Conservation (phyloP, 2,888 invertebrate species). For the Panorpa germanica region DNA sequence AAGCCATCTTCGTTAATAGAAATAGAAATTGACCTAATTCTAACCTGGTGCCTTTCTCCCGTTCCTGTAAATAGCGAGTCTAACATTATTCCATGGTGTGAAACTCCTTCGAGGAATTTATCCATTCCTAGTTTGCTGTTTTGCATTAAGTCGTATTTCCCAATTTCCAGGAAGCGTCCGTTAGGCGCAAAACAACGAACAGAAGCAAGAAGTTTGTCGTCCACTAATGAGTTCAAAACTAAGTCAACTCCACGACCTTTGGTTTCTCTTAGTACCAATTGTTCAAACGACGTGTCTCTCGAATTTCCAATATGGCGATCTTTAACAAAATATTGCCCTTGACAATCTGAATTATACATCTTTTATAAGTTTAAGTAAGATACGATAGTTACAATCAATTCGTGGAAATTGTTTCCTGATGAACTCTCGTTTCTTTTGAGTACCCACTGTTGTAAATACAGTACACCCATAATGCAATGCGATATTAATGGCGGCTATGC, state of each 20-base stretch:
- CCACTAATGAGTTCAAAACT: conserved; percentile 71
- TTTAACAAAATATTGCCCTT: no score
- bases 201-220: conserved; percentile 68
- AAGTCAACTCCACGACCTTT: conserved; percentile 67
- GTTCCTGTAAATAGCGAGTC: conserved; percentile 62
- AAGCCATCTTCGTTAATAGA: no score
- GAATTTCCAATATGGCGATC: conserved; percentile 57
- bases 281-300: conserved; percentile 61
- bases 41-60: no score
- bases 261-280: conserved; percentile 53
- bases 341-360: no score
- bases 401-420: conserved; percentile 63
- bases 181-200: conserved; percentile 69
- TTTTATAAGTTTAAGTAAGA: no score
- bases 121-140: conserved; percentile 79
- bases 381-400: no score
- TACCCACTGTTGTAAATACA: conserved; percentile 74
- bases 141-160: conserved; percentile 79
- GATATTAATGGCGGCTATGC: conserved; percentile 81
- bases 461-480: conserved; percentile 69
- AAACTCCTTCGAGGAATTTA: conserved; percentile 72
- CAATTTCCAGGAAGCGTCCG: conserved; percentile 86
- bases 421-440: conserved; percentile 61
- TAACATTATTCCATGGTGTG: conserved; percentile 82
- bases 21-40: no score